Evolutionary conservation across 2,113 vertebrate genomes (phyloP).

Genomic region (Epinephelus lanceolatus): DNA sequence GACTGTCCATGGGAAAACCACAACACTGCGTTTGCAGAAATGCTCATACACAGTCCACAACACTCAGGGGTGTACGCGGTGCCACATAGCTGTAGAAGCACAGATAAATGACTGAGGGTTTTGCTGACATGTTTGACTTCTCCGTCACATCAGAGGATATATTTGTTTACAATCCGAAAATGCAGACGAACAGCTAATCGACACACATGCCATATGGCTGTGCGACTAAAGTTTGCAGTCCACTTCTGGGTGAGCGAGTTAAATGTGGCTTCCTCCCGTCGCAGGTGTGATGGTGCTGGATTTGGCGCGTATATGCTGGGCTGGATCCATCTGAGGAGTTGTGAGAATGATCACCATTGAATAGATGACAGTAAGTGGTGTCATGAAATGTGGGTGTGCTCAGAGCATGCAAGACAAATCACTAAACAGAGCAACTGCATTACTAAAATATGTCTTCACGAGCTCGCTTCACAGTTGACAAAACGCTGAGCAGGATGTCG

Average conservation of each 20-base stretch:
- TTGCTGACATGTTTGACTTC: constrained; percentile 39
- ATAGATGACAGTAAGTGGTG: constrained; percentile 2
- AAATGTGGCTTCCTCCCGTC: constrained; percentile 30
- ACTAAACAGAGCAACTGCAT: constrained; percentile 30
- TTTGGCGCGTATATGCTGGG: constrained; percentile 34
- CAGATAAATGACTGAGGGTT: constrained; percentile 44
- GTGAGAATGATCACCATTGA: constrained; percentile 25
- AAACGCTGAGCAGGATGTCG: constrained; percentile 75
- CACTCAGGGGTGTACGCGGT: constrained; percentile 29
- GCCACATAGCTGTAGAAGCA: constrained; percentile 58
- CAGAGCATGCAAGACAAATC: constrained; percentile 32
- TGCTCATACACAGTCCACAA: constrained; percentile 43
- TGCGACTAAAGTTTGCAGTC: constrained; percentile 47
- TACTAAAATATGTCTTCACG: constrained; percentile 58
- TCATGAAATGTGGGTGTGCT: constrained; percentile 30
- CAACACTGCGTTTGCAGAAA: constrained; percentile 50
- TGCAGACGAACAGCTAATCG: constrained; percentile 53
- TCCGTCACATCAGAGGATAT: constrained; percentile 47
- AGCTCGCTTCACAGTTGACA: constrained; percentile 74
- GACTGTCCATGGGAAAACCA: constrained; percentile 33
- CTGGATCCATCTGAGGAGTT: constrained; percentile 52
- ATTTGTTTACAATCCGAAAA: constrained; percentile 54
- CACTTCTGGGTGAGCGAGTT: constrained; percentile 46
- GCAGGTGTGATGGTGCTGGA: constrained; percentile 49
- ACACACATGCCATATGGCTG: constrained; percentile 41